Evolutionary conservation across 2,888 invertebrate genomes (phyloP), one percentile per base, ranked within the genome.

Genomic region (Hydrotaea cyrtoneurina): DNA sequence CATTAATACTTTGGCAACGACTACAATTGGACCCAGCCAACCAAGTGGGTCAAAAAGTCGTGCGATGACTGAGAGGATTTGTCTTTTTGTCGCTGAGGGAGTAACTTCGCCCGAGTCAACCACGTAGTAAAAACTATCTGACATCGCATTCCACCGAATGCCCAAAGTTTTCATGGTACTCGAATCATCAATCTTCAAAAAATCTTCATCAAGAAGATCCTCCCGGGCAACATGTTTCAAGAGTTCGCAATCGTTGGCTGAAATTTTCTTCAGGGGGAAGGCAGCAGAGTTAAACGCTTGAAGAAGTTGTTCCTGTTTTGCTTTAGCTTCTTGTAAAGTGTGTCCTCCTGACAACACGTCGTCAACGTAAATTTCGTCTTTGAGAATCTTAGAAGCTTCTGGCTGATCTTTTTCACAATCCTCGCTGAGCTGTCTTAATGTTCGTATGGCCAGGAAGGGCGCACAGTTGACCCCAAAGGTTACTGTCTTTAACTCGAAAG

Each of bases 381-480:
- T 43, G 11, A 74, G 5, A 31, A 66, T 39, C 11, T 26, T 10
- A 0, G 76, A 71, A 8, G 80, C 87, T 26, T 73, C 8, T 0
- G 81, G 78, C 73, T 50, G 55, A 3, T 17, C 66, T 43, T 71
- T 10, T 8, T 78, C n/a, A 36, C 80, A 76, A 19, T 81, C 79
- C 0, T 71, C 17, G 0, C 85, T 81, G 5, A 86, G 13, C 39
- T 83, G 50, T 4, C 55, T 76, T 3, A 88, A 23, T 0, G 77
- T 83, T 1, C 86, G 23, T 23, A 86, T 86, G 0, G 86, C 86
- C 4, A 87, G 39, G 23, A 74, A 86, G 0, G 86, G 86, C 0
- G 86, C 85, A 53, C 84, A 82, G n/a, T 83, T 85, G 2, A 85
- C 75, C 0, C 86, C 87, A 78, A 86, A 87, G 2, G 86, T 86